phyloP scores from a whole-genome alignment of 2,888 invertebrate genomes.

The Ochropleura leucogaster region DNA sequence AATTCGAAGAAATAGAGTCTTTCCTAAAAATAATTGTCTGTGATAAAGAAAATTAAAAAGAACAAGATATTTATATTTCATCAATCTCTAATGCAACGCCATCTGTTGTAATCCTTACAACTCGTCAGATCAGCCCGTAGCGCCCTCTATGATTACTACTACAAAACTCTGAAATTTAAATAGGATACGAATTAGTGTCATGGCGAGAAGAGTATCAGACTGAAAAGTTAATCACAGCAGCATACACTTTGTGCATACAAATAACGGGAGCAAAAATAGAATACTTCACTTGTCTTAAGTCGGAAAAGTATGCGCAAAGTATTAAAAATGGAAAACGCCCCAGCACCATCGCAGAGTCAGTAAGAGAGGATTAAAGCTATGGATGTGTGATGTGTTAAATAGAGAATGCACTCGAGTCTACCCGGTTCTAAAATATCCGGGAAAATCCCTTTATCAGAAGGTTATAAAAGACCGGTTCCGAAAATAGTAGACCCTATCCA shows the following conservation, averaged over 20 bases:
- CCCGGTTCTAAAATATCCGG: no score
- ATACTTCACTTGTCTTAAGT: no score
- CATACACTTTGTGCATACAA: not conserved
- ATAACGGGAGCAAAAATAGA: not conserved
- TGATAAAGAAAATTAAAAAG: slow-evolving; percentile 15
- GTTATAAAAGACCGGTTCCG: no score
- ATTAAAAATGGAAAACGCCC: not conserved
- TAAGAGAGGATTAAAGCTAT: not conserved
- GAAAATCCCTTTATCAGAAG: no score
- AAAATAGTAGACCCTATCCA: no score
- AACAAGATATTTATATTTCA: not conserved
- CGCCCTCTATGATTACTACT: slow-evolving; percentile 39
- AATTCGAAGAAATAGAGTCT: not conserved
- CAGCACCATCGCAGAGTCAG: not conserved
- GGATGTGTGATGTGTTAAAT: not conserved
- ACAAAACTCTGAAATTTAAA: not conserved
- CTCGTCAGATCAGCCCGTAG: not conserved
- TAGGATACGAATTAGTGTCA: not conserved
- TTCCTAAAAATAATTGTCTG: not conserved
- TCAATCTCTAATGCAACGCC: slow-evolving; percentile 23
- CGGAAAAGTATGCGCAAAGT: not conserved
- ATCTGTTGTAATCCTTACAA: slow-evolving; percentile 19
- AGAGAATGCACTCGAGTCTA: no score
- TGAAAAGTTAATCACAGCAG: not conserved
- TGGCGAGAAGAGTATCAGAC: not conserved